phyloP scores from a whole-genome alignment of 2,113 vertebrate genomes.

The Lanius collurio region DNA sequence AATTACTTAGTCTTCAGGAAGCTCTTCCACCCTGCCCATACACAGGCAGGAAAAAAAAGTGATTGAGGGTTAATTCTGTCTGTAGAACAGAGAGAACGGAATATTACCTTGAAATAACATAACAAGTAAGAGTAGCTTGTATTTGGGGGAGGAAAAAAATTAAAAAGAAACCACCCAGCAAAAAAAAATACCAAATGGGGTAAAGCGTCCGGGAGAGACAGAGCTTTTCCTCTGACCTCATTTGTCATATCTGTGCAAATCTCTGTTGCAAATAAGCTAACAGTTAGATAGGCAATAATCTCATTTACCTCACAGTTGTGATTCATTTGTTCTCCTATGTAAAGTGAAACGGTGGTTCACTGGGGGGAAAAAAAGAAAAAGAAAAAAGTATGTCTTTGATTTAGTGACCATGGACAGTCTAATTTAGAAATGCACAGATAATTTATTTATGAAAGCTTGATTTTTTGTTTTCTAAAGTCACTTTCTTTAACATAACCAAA shows the following conservation, averaged over 20 bases:
- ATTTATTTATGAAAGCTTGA: not conserved
- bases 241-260: constrained; percentile 27
- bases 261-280: constrained; percentile 8
- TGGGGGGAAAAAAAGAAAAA: rapidly evolving
- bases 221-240: not conserved
- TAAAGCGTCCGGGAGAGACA: not conserved
- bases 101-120: not conserved
- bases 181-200: not conserved
- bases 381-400: not conserved
- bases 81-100: not conserved
- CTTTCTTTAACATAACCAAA: not conserved
- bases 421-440: not conserved
- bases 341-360: not conserved
- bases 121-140: not conserved
- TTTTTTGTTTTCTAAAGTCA: not conserved
- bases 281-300: constrained; percentile 1
- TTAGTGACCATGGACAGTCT: not conserved
- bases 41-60: not conserved
- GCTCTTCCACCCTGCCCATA: not conserved
- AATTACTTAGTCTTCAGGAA: not conserved
- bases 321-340: not conserved
- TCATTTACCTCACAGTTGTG: constrained; percentile 8
- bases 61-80: not conserved
- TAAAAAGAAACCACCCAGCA: not conserved
- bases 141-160: not conserved